Base-by-base conservation (phyloP, 2,888 invertebrate genomes). In the Trachelus stipa region DNA sequence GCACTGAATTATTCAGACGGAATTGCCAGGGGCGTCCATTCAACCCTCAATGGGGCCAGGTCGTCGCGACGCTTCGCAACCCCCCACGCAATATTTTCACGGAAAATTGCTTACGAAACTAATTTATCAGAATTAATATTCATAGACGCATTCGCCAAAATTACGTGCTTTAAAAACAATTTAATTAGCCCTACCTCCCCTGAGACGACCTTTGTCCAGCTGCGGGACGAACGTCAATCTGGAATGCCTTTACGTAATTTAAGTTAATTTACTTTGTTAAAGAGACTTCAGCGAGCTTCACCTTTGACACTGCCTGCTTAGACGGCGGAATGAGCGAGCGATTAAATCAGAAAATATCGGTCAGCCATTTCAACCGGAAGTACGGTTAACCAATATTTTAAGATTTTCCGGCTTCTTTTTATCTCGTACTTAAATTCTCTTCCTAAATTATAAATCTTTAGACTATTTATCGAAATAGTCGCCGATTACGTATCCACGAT, bases 71-170 rank as follows among this genome's bases (percentile, higher is more conserved):
- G 71, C 34, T 6, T 12, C 71, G 12, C 15, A 31, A 12, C 12
- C 35, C 34, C 33, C 33, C 31, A 78, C 76, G 82, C 79, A 81
- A 83, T 83, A 82, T 82, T 82, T 83, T 80, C 80, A 81, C 79
- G 83, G 77, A 80, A 82, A 83, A 82, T 83, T 80, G 76, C 78
- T 78, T 79, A 35, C 40, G 78, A 78, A 82, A 79, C 81, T 85
- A 85, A 87, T 88, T 87, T 87, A 84, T 85, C 83, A 83, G 76
- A 82, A 81, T 87, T 85, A 88, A 88, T 83, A 86, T 86, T 85
- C 84, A 83, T 83, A 83, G 81, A 76, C 75, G 80, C 80, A 78
- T 84, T 77, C 82, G 79, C 76, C 80, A 37, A 75, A 78, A 78
- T 76, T 71, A 68, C 73, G 68, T 78, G 73, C 78, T 78, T 76